Percentiles rank a stretch among this genome's conserved stretches.
phyloP scores from a whole-genome alignment of 1,140 invertebrate species.

The Drosophila bifasciata region DNA sequence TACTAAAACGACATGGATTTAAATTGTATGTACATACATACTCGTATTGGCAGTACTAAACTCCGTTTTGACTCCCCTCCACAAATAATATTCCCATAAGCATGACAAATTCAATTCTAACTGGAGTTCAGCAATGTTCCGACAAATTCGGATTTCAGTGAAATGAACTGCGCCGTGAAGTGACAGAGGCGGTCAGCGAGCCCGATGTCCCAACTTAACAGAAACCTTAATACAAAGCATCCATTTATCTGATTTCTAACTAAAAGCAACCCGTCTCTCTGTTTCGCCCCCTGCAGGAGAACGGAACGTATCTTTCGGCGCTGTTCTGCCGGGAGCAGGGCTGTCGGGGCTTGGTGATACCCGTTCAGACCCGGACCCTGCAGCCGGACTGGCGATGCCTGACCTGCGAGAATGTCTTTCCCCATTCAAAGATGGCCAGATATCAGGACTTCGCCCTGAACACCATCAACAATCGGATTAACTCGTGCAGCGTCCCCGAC shows the following conservation, averaged over 20 bases:
- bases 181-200: constrained; percentile 22
- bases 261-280: background rate
- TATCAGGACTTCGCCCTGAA: constrained; percentile 82
- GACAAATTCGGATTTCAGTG: background rate
- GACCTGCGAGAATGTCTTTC: constrained; percentile 74
- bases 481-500: constrained; percentile 70
- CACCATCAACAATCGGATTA: constrained; percentile 82
- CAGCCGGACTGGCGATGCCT: constrained; percentile 80
- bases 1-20: no score
- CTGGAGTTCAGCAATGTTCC: background rate
- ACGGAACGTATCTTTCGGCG: constrained; percentile 78
- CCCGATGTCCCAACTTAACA: background rate
- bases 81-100: background rate
- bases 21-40: no score
- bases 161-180: constrained; percentile 18
- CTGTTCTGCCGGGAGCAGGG: constrained; percentile 76
- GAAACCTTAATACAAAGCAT: background rate
- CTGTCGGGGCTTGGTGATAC: constrained; percentile 79
- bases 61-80: background rate
- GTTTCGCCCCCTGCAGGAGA: constrained; percentile 60
- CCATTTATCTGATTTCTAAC: background rate
- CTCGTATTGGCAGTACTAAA: constrained; percentile 8
- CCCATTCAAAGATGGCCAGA: constrained; percentile 75
- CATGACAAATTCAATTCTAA: constrained; percentile 10
- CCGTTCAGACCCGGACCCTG: constrained; percentile 73